Evolutionary conservation across 2,888 invertebrate species (phyloP).

Genomic region (Magallana nippona): DNA sequence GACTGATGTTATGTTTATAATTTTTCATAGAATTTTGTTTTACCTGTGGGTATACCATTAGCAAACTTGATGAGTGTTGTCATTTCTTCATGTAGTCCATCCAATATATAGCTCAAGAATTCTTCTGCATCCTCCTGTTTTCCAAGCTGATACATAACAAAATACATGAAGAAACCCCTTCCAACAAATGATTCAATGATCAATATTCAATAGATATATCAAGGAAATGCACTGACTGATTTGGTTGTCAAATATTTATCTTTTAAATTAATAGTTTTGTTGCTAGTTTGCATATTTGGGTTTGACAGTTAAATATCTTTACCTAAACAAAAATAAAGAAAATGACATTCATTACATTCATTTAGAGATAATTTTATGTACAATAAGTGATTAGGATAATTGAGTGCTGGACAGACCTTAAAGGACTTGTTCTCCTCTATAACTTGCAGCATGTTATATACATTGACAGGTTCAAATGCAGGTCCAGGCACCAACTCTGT

Average conservation of each 20-base stretch:
- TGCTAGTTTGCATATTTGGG: too few species aligned
- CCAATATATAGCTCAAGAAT: conserved; percentile 94
- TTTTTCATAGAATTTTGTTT: too few species aligned
- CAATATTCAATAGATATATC: too few species aligned
- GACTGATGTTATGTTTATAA: too few species aligned
- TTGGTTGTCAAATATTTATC: too few species aligned
- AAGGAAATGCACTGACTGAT: too few species aligned
- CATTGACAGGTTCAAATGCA: conserved; percentile 94
- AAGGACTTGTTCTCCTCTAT: conserved; percentile 83
- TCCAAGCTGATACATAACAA: conserved; percentile 81
- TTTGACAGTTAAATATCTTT: too few species aligned
- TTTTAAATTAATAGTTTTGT: too few species aligned
- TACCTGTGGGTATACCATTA: conserved; percentile 44
- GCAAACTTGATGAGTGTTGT: conserved; percentile 85
- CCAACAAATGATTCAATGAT: not conserved
- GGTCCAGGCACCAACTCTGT: conserved; percentile 82
- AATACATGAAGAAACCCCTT: conserved; percentile 8
- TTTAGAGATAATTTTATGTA: too few species aligned
- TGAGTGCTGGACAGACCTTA: conserved; percentile 66
- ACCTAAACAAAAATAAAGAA: too few species aligned
- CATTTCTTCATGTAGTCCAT: conserved; percentile 98
- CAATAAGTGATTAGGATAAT: too few species aligned
- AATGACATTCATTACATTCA: too few species aligned
- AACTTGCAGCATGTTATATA: conserved; percentile 90
- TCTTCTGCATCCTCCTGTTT: conserved; percentile 98